Conservation (phyloP, 2,113 vertebrate genomes). For the Megaceryle torquata region DNA sequence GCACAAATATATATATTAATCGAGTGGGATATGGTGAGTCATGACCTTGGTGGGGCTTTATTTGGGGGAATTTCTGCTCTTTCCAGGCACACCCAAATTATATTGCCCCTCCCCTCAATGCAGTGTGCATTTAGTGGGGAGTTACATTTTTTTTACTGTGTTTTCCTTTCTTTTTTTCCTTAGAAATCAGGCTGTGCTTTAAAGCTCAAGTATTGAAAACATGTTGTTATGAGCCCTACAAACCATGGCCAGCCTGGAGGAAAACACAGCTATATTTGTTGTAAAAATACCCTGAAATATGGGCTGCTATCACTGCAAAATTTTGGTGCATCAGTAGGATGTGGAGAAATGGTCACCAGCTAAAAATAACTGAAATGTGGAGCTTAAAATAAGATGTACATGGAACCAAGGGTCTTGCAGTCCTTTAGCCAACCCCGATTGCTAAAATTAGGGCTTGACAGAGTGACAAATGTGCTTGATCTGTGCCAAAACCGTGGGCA, state of each 20-base stretch:
- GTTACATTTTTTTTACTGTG: not conserved
- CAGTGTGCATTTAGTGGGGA: not conserved
- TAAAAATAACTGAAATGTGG: slow-evolving; percentile 42
- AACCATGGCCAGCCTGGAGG: not conserved
- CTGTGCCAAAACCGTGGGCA: not conserved
- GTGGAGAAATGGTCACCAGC: not conserved
- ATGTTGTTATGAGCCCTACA: not conserved
- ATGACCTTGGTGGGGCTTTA: not conserved
- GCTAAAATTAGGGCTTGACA: slow-evolving; percentile 47
- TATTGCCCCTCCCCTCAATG: not conserved
- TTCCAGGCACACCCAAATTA: not conserved
- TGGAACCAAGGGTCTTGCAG: slow-evolving; percentile 15
- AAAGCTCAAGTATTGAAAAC: not conserved
- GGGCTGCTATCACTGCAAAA: not conserved
- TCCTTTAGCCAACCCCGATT: not conserved
- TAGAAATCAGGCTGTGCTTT: not conserved
- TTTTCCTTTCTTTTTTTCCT: not conserved
- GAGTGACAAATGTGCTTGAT: not conserved
- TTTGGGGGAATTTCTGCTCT: not conserved
- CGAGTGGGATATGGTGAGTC: not conserved
- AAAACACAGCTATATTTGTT: slow-evolving; percentile 13
- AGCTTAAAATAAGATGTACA: not conserved
- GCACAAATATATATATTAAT: not conserved
- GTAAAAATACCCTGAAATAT: not conserved
- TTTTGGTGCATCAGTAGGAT: not conserved